Evolutionary conservation across 2,797 vertebrate species (phyloP).

Genomic region (Ptychadena robeensis): DNA sequence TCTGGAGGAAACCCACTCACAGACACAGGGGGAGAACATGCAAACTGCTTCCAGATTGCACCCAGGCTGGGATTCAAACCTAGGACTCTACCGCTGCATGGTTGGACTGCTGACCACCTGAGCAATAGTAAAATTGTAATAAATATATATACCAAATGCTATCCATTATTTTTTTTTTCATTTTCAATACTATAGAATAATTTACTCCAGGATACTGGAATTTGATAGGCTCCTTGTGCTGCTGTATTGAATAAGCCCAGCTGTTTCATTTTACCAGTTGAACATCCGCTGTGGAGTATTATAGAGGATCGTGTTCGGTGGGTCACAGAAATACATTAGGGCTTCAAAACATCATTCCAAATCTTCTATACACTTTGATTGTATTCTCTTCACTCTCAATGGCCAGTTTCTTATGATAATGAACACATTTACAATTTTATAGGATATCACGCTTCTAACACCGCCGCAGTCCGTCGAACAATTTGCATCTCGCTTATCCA

Average conservation of each 20-base stretch:
- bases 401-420: constrained; percentile 43
- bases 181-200: not conserved
- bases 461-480: not conserved
- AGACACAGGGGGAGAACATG: too few relatives aligned
- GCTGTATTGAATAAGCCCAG: not conserved
- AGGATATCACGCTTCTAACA: constrained; percentile 13
- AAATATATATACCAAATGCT: too few relatives aligned
- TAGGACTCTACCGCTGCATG: too few relatives aligned
- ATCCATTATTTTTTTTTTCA: too few relatives aligned
- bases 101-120: too few relatives aligned
- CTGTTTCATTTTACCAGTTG: not conserved
- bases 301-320: not conserved
- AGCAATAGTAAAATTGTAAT: too few relatives aligned
- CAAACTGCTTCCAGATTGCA: too few relatives aligned
- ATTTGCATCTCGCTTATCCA: constrained; percentile 1
- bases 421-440: constrained; percentile 39
- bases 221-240: not conserved
- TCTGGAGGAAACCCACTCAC: too few relatives aligned
- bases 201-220: not conserved
- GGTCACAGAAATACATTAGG: not conserved
- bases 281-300: not conserved
- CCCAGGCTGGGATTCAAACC: too few relatives aligned
- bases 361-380: not conserved
- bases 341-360: not conserved
- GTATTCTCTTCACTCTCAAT: constrained; percentile 4